Base-by-base conservation (phyloP, 2,113 vertebrate genomes). In the Chaetops frenatus region DNA sequence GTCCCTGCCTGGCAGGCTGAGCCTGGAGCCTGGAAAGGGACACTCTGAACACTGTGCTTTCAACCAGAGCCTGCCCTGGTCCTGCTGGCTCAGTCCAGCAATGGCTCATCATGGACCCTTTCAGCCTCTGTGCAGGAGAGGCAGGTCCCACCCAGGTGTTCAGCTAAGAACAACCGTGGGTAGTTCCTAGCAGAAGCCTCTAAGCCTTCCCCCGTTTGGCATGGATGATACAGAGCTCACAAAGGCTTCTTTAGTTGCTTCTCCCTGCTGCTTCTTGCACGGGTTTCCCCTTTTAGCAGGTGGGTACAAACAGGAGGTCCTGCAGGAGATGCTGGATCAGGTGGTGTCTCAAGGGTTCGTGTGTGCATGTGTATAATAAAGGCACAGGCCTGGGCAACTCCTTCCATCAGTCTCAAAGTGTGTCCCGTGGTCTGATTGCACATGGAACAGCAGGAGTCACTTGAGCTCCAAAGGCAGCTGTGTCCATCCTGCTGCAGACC, bases 51-150 rank as follows among this genome's bases (percentile, higher is more conserved):
- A 1, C 35, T 23, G 20, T 28, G 18, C 73, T 60, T 72, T 64
- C 64, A 64, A 19, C 23, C 40, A 51, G 12, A 64, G 64, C 77
- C 78, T 40, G 16, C 48, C 38, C 72, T 12, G 1, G 2, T 28
- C 42, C 62, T 83, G 72, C 91, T 58, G 9, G 0, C 61, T 31
- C 10, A 1, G 25, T 5, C 45, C 76, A 53, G n/a, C 9, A 0
- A 12, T 7, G 27, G 47, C 8, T 24, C 6, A 1, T 8, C 0
- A 0, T 31, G 77, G 65, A 9, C 6, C 6, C 10, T 44, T 54
- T 11, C 2, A 71, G 28, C 28, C 6, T 1, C 56, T 17, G 2
- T 2, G 6, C 53, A 40, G 66, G 61, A 61, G 4, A 50, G 44
- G 69, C 54, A 50, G 33, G 50, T 73, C 50, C 65, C 21, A 22